A percentile compares a stretch with the other conserved stretches of the same genome.
phyloP scores from a whole-genome alignment of 2,113 vertebrate species.

The Lampris incognitus region DNA sequence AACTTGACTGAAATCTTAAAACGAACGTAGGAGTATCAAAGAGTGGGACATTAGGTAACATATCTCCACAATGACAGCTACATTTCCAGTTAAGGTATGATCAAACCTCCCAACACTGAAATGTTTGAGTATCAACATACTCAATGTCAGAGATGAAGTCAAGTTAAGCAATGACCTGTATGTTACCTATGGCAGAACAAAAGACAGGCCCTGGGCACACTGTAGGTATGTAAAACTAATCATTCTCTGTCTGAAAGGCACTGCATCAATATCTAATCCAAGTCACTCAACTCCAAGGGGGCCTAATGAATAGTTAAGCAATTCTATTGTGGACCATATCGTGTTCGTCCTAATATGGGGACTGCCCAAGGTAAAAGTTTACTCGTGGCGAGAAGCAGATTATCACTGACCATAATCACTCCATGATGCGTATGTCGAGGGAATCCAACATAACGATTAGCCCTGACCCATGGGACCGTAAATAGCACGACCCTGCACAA shows the following conservation, averaged over 20 bases:
- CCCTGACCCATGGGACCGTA: not conserved
- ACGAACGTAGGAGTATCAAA: not conserved
- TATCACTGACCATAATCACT: not conserved
- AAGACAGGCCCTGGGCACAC: not conserved
- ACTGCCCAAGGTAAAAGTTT: constrained; percentile 1
- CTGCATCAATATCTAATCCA: constrained; percentile 25
- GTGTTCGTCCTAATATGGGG: constrained; percentile 12
- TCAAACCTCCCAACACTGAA: no score
- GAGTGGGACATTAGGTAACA: no score
- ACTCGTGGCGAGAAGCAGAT: constrained; percentile 15
- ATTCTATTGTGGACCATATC: not conserved
- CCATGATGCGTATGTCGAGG: not conserved
- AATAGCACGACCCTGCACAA: not conserved
- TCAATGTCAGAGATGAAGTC: not conserved
- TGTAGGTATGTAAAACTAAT: not conserved
- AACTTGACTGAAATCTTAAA: not conserved
- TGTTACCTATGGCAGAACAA: not conserved
- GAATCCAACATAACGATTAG: not conserved
- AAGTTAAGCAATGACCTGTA: not conserved
- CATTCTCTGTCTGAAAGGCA: not conserved
- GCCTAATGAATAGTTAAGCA: constrained; percentile 1
- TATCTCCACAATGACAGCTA: no score
- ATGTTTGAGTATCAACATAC: no score
- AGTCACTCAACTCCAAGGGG: not conserved
- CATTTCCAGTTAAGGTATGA: no score